phyloP scores from a whole-genome alignment of 2,797 vertebrate species.

The Sebastes umbrosus region DNA sequence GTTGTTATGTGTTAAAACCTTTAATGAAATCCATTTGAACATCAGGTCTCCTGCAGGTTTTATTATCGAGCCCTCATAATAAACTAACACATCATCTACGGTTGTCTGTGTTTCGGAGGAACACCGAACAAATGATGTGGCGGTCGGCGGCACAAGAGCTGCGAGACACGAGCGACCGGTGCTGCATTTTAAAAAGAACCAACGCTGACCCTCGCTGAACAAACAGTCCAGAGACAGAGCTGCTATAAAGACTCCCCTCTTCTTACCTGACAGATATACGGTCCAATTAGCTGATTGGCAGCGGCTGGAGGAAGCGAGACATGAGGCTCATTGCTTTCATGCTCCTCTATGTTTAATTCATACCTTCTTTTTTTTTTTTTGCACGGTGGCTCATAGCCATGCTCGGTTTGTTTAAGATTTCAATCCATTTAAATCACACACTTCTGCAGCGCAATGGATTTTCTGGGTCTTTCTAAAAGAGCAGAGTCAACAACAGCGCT shows the following conservation, averaged over 20 bases:
- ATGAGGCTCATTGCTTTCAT: constrained; percentile 41
- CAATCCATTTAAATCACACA: constrained; percentile 70
- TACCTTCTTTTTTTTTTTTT: constrained; percentile 27
- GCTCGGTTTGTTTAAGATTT: constrained; percentile 71
- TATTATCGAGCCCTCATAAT: constrained; percentile 1
- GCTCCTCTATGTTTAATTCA: constrained; percentile 72
- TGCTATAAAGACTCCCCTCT: background rate
- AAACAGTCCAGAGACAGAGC: background rate
- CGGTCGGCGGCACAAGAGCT: constrained; percentile 5
- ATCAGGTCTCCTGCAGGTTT: background rate
- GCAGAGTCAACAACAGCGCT: constrained; percentile 69
- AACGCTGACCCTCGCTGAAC: constrained; percentile 4
- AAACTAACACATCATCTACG: constrained; percentile 28
- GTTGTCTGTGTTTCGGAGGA: constrained; percentile 5
- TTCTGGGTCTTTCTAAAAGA: constrained; percentile 69
- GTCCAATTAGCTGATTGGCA: constrained; percentile 64
- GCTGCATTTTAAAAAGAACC: constrained; percentile 22
- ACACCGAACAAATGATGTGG: constrained; percentile 21
- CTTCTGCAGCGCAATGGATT: constrained; percentile 68
- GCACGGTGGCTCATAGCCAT: constrained; percentile 52
- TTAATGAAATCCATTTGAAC: background rate
- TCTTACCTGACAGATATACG: constrained; percentile 29
- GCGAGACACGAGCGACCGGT: background rate
- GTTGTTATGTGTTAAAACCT: background rate
- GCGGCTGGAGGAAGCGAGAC: constrained; percentile 37